Base-by-base conservation (phyloP, 2,888 invertebrate species). In the Proisotoma minuta region DNA sequence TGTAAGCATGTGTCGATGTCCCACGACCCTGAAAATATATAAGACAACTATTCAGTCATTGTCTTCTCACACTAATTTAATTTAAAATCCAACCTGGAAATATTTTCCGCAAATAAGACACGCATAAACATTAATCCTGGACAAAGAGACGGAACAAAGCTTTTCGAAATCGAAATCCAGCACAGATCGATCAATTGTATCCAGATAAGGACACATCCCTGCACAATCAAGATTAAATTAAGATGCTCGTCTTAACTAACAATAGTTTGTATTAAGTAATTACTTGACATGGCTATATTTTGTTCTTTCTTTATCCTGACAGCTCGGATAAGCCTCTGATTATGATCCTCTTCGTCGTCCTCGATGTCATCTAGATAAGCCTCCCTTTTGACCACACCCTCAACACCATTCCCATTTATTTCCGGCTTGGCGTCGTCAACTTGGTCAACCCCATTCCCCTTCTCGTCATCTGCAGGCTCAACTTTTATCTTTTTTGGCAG, bases 101-200 rank as follows among this genome's bases (percentile, higher is more conserved):
- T 99, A 99, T 80, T 99, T 99, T 22, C 99, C 99, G 79, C 99
- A 99, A 1, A 99, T 94, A 63, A 99, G 83, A 77, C 99, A 99
- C 5, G 99, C 99, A 78, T 99, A 99, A 29, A 99, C 98, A 82
- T 99, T 99, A 74, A 99, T 95, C 75, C 99, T 87, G 0, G 98
- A 98, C 66, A 99, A 78, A 0, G 98, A 98, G 39, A 99, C 90
- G 0, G 98, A 98, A 77, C 99, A 99, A 24, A 99, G 79, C 78
- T 99, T 99, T 79, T 99, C 99, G 81, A 99, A 99, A 81, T 99
- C 99, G 81, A 99, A 99, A 80, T 99, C 99, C 65, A 99, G 79
- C 65, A 96, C 86, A 75, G 94, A 92, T 57, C 99, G 84, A 78
- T 99, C 97, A 65, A 99, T 99, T 1, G 98, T 98, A 76, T 99